Evolutionary conservation across 2,113 vertebrate genomes (phyloP).

Genomic region (Oreochromis niloticus): DNA sequence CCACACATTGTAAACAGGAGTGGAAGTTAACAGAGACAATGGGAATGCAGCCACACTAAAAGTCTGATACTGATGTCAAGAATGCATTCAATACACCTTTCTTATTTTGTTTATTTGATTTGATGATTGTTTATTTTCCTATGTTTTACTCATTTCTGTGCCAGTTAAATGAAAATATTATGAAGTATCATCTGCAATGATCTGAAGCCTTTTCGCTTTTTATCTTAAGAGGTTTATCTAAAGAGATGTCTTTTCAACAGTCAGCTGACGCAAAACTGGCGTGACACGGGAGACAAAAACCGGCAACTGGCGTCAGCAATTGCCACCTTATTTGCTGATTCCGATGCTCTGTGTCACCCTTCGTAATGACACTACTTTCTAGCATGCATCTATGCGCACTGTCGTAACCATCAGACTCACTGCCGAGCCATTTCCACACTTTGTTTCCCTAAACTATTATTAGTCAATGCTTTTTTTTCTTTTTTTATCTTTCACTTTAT

Average conservation of each 20-base stretch:
- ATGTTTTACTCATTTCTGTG: not conserved
- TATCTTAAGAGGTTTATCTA: not conserved
- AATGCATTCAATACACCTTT: not conserved
- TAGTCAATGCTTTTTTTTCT: not conserved
- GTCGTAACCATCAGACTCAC: not conserved
- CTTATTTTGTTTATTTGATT: not conserved
- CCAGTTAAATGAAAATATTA: not conserved
- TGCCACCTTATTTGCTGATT: not conserved
- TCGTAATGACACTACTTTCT: not conserved
- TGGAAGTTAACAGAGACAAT: not conserved
- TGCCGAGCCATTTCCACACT: not conserved
- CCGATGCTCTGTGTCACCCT: not conserved
- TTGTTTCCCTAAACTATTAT: constrained; percentile 1
- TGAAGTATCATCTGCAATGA: not conserved
- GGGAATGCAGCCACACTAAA: not conserved
- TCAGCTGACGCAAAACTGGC: not conserved
- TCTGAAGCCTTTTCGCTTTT: not conserved
- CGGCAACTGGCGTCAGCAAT: not conserved
- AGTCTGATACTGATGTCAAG: not conserved
- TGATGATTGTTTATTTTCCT: no score
- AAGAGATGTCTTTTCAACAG: not conserved
- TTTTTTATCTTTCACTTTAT: not conserved
- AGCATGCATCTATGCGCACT: not conserved
- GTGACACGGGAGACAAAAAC: not conserved
- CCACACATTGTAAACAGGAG: not conserved